Evolutionary conservation across 2,113 vertebrate species (phyloP).

Genomic region (Brachirus orientalis): DNA sequence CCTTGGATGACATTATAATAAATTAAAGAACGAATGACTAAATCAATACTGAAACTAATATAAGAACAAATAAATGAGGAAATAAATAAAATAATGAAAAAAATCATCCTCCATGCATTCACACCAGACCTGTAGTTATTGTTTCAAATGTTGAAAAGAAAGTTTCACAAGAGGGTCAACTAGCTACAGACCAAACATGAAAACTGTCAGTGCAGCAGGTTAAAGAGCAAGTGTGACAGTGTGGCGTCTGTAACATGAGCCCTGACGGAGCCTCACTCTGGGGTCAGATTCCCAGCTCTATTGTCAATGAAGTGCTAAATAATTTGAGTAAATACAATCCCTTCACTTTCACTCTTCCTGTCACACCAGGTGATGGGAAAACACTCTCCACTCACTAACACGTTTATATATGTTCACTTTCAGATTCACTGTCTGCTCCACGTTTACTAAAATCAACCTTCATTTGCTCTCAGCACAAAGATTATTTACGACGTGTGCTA

Average conservation of each 20-base stretch:
- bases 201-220: constrained; percentile 44
- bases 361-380: constrained; percentile 22
- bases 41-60: too few species aligned
- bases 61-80: too few species aligned
- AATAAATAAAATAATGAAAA: too few species aligned
- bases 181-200: constrained; percentile 59
- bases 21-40: too few species aligned
- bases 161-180: constrained; percentile 15
- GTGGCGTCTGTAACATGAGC: constrained; percentile 71
- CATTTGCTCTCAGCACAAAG: background rate
- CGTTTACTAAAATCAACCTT: background rate
- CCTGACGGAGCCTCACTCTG: constrained; percentile 32
- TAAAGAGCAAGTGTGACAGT: constrained; percentile 28
- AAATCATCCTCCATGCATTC: too few species aligned
- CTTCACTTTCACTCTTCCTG: constrained; percentile 55
- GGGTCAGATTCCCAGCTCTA: constrained; percentile 75
- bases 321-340: constrained; percentile 74
- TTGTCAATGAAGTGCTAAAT: constrained; percentile 78
- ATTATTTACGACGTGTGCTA: background rate
- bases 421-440: background rate
- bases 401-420: background rate
- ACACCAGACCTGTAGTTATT: too few species aligned
- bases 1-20: too few species aligned
- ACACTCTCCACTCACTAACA: background rate
- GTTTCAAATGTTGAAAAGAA: too few species aligned